phyloP scores from a whole-genome alignment of 2,113 vertebrate species.

The Dryoscopus gambensis region DNA sequence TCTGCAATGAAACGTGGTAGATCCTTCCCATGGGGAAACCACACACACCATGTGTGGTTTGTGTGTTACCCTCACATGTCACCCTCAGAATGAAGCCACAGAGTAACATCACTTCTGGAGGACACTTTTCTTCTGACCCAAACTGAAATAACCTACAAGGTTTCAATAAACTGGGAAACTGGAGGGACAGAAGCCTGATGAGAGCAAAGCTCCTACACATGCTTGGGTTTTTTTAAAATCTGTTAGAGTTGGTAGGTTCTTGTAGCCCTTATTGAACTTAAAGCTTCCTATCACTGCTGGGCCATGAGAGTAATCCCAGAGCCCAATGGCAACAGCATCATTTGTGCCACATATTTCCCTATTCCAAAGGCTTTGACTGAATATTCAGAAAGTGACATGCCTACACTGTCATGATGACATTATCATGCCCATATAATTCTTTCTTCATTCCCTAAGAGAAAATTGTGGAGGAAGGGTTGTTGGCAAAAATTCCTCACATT shows the following conservation, averaged over 20 bases:
- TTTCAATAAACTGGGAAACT: background rate
- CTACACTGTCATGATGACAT: fast-evolving
- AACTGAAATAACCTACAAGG: background rate
- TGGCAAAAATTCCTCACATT: background rate
- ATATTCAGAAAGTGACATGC: background rate
- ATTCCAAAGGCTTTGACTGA: background rate
- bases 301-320: background rate
- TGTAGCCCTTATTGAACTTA: background rate
- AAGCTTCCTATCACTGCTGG: background rate
- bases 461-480: background rate
- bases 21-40: background rate
- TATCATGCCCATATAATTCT: background rate
- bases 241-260: background rate
- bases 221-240: background rate
- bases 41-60: background rate
- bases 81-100: background rate
- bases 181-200: background rate
- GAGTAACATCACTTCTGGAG: background rate
- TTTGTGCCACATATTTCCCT: background rate
- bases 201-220: background rate
- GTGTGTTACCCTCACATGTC: background rate
- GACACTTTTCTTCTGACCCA: background rate
- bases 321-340: background rate
- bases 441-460: background rate
- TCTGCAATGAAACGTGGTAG: background rate